A percentile compares a stretch with the other conserved stretches of the same genome.
These are phyloP conservation scores for Caenorhabditis sp. DNA, from an alignment of 2,888 invertebrate species.

Conservation along the genomic window DNA sequence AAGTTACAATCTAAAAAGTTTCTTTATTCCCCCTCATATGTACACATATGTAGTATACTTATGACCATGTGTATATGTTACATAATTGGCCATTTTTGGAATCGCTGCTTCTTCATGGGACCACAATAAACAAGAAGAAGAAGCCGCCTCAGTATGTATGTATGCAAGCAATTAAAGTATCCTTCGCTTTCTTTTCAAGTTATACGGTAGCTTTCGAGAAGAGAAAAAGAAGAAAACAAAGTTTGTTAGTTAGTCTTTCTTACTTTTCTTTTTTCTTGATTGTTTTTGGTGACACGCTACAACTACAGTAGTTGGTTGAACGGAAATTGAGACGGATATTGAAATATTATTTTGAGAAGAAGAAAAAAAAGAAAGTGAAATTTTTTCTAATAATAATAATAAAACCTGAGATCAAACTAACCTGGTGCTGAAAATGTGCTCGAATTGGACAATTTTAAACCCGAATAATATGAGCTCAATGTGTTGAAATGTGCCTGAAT, in stretches of 20 bases:
- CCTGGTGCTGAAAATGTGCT: conserved; percentile 34
- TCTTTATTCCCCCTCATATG: too few species aligned
- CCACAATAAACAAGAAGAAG: conserved; percentile 10
- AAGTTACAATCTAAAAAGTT: too few species aligned
- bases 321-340: conserved; percentile 1
- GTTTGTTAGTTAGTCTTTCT: conserved; percentile 39
- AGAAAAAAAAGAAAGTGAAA: conserved; percentile 4
- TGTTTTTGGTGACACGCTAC: conserved; percentile 28
- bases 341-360: neutral
- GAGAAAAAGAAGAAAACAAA: conserved; percentile 1
- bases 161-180: conserved; percentile 37
- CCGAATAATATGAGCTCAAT: conserved; percentile 46
- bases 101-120: conserved; percentile 8
- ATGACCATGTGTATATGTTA: conserved; percentile 20
- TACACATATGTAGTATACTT: too few species aligned
- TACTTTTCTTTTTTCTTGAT: conserved; percentile 17
- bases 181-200: conserved; percentile 7
- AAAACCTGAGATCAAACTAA: neutral
- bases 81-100: conserved; percentile 26
- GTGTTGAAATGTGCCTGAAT: conserved; percentile 45
- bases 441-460: conserved; percentile 33
- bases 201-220: neutral
- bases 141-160: conserved; percentile 1
- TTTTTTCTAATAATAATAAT: neutral
- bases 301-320: conserved; percentile 20